phyloP scores from a whole-genome alignment of 2,113 vertebrate genomes.

The Rhinolophus sinicus region DNA sequence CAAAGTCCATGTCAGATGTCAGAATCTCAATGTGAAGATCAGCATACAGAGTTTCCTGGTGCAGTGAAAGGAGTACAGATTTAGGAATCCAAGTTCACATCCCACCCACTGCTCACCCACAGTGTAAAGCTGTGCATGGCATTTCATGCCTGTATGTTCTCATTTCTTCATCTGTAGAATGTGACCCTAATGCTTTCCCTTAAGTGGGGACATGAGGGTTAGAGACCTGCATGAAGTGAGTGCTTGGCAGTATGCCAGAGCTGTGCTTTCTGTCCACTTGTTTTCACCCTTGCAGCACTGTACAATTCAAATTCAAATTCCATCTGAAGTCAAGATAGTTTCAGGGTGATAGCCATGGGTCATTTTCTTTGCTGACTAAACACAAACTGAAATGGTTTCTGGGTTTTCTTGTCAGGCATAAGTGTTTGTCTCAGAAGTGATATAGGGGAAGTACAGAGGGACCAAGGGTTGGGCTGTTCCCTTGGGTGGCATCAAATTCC shows the following conservation, averaged over 20 bases:
- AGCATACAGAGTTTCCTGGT: not conserved
- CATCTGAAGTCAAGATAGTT: not conserved
- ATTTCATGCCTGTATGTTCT: not conserved
- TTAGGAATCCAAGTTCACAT: not conserved
- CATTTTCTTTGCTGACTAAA: not conserved
- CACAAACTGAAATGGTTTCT: not conserved
- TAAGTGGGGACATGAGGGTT: not conserved
- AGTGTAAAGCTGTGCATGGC: not conserved
- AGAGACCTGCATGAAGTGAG: not conserved
- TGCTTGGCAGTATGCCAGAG: not conserved
- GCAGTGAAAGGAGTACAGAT: not conserved
- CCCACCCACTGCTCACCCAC: not conserved
- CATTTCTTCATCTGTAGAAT: not conserved
- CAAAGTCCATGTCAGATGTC: not conserved
- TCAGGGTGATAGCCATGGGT: not conserved
- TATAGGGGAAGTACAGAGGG: constrained; percentile 6
- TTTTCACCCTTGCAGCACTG: not conserved
- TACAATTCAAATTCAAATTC: not conserved
- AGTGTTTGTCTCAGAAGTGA: constrained; percentile 47
- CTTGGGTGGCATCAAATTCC: constrained; percentile 35
- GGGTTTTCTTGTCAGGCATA: constrained; percentile 40
- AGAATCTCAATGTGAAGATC: not conserved
- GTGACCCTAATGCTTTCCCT: too few species aligned
- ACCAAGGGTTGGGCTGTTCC: constrained; percentile 52
- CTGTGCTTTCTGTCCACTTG: not conserved